Evolutionary conservation across 2,113 vertebrate species (phyloP), one percentile per base, ranked within the genome.

Genomic region (Lophius piscatorius): DNA sequence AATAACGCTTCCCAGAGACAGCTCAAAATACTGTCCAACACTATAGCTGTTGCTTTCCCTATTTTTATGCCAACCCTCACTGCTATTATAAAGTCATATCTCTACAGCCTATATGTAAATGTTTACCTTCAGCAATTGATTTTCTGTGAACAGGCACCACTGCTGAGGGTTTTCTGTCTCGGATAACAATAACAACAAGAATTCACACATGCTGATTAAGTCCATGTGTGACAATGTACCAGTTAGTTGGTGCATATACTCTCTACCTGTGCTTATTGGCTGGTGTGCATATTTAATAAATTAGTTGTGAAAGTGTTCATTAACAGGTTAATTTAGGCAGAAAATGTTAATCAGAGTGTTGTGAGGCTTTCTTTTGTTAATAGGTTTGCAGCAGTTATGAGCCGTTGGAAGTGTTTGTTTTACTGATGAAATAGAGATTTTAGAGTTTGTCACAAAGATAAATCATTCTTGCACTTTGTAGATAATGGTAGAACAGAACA

Each of bases 351-450:
- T 81, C 45, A 58, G 33, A 44, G 21, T 55, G 45, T 47, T 41
- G 63, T 12, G 5, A 31, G 60, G 64, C 61, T 33, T 76, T 70
- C 74, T 60, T 66, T 65, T 76, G 76, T 62, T 80, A 74, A 81
- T 83, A 59, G 1, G 0, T 63, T 76, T 77, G 54, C 62, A 63
- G 65, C 60, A 70, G 44, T 39, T 55, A 26, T 64, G 13, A 78
- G 70, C 24, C 45, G 65, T 82, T 65, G 23, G 62, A 73, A 68
- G 31, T 29, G 18, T 49, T 73, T 60, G n/a, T 68, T 70, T 41
- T 52, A 56, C 40, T 71, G 64, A 65, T 80, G 54, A 33, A 70
- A 70, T 52, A 40, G 56, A 82, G 74, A 84, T 76, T 77, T 68
- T 63, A 78, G 65, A 71, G 61, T 76, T 76, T 70, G 76, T 67